These are phyloP conservation scores for Yasuhikotakia modesta DNA, from an alignment of 2,797 vertebrate genomes.

Conservation along the genomic window DNA sequence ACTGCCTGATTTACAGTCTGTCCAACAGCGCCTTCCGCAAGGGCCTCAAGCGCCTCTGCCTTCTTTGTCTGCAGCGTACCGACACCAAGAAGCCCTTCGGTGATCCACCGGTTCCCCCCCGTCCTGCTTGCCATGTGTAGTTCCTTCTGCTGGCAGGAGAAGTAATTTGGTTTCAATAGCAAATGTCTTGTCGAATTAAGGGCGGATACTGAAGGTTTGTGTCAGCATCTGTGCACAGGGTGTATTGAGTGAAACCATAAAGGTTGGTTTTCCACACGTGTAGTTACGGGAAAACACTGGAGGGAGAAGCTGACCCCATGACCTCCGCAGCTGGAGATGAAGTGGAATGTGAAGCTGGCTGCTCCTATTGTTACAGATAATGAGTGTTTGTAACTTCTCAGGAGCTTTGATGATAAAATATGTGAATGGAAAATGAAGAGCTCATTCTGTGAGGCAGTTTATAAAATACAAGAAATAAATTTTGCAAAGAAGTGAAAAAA, in stretches of 20 bases:
- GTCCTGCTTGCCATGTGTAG: conserved; percentile 77
- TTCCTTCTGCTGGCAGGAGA: conserved; percentile 50
- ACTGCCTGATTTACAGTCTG: conserved; percentile 98
- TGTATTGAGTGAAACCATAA: conserved; percentile 3
- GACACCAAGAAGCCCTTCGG: conserved; percentile 82
- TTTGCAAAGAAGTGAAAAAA: neutral
- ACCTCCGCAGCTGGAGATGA: conserved; percentile 1
- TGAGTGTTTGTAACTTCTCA: neutral
- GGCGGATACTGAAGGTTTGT: conserved; percentile 21
- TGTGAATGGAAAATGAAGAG: neutral
- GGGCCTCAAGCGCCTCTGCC: conserved; percentile 93
- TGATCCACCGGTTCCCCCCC: conserved; percentile 74
- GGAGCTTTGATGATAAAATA: neutral
- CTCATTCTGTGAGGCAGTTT: neutral
- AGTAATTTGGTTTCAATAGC: conserved; percentile 22
- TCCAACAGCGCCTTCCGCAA: conserved; percentile 97
- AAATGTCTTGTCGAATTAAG: conserved; percentile 20
- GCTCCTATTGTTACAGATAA: conserved; percentile 1
- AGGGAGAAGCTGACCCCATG: conserved; percentile 20
- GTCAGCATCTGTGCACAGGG: conserved; percentile 9
- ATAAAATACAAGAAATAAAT: neutral
- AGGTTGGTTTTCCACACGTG: neutral
- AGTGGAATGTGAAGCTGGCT: conserved; percentile 20
- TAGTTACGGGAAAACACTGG: neutral
- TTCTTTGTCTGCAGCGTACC: conserved; percentile 84